Conservation (phyloP, 2,797 vertebrate species). For the Natrix natrix region DNA sequence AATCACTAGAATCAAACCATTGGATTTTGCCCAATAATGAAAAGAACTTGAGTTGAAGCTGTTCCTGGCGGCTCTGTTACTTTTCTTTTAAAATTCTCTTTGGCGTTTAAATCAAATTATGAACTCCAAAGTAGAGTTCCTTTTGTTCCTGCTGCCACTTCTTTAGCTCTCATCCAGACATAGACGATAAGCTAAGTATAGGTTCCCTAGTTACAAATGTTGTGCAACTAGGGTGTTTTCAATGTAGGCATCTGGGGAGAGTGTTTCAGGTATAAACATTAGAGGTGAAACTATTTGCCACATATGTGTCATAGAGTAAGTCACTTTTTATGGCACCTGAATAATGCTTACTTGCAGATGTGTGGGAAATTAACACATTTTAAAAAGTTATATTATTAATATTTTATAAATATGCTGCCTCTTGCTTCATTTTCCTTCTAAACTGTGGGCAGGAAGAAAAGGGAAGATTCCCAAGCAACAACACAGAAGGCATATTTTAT, state of each 20-base stretch:
- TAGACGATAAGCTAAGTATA: not conserved
- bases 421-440: not conserved
- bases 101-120: not conserved
- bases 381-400: not conserved
- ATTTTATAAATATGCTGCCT: not conserved
- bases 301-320: not conserved
- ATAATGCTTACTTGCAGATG: not conserved
- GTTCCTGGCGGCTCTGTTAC: not conserved
- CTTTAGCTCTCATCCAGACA: not conserved
- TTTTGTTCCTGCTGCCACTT: not conserved
- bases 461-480: not conserved
- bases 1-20: not conserved
- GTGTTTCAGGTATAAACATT: not conserved
- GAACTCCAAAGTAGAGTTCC: not conserved
- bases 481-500: not conserved
- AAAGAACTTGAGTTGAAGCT: not conserved
- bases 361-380: not conserved
- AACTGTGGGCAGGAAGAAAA: not conserved
- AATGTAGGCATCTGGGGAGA: not conserved
- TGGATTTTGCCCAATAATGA: not conserved
- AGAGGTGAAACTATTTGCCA: not conserved
- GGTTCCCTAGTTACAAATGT: not conserved
- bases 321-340: not conserved
- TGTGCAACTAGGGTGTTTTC: not conserved
- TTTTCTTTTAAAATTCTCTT: not conserved